These are phyloP conservation scores for Andrena fulva DNA, from an alignment of 2,888 invertebrate species.

Conservation along the genomic window DNA sequence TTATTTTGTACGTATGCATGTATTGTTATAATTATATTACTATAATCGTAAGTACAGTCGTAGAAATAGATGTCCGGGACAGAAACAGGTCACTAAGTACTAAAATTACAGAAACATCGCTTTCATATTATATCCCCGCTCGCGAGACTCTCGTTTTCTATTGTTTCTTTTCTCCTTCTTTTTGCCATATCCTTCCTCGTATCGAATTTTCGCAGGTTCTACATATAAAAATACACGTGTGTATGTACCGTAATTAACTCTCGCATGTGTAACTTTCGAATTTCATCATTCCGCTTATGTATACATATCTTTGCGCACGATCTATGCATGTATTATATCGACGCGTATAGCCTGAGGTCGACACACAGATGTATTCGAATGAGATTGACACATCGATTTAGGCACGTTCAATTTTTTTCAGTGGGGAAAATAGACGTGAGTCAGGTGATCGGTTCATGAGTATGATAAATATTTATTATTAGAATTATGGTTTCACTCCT, in stretches of 20 bases:
- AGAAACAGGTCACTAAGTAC: slow-evolving; percentile 26
- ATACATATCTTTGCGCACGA: neutral
- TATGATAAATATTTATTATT: neutral
- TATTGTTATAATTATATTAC: neutral
- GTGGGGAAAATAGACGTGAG: neutral
- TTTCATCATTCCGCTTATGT: neutral
- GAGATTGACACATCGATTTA: neutral
- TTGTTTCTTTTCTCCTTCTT: neutral
- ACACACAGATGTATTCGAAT: slow-evolving; percentile 7
- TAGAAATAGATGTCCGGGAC: slow-evolving; percentile 10
- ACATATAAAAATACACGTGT: slow-evolving; percentile 58
- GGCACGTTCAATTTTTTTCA: neutral
- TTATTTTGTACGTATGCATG: neutral
- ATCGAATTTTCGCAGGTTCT: slow-evolving; percentile 12
- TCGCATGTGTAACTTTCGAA: slow-evolving; percentile 8
- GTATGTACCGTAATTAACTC: slow-evolving; percentile 23
- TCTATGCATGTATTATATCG: neutral
- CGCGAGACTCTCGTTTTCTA: neutral
- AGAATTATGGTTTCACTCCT: neutral
- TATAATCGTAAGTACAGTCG: slow-evolving; percentile 21
- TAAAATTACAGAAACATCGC: slow-evolving; percentile 9
- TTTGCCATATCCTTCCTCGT: neutral
- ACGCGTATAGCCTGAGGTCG: neutral
- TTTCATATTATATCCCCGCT: neutral
- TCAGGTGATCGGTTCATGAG: neutral